Base-by-base conservation (phyloP, 1,140 invertebrate species). In the Oedothorax gibbosus region DNA sequence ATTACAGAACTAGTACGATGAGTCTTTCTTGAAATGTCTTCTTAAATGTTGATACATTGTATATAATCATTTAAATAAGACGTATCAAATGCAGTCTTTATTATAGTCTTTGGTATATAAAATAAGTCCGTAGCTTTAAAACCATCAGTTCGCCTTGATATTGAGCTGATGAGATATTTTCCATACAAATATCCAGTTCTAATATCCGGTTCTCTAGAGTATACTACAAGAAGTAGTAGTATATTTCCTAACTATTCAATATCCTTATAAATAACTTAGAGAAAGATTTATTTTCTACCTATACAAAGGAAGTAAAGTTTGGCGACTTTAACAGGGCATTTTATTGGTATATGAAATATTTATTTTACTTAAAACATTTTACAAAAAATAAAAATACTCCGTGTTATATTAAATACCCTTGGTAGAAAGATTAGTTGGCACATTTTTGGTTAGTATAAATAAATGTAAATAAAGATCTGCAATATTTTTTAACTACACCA, bases 131-230 rank as follows among this genome's bases (percentile, higher is more conserved):
- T 57, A 35, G 53, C 12, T 75, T 57, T 14, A 75, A 75, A 75
- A 75, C 51, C n/a, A 75, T 75, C 72, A 75, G 72, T 60, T 57
- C 54, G 12, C 57, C 18, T 57, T 20, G 49, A 49, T 11, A 71
- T 53, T 75, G 72, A 75, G 10, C 54, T 75, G 54, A 5, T 14
- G 15, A 7, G 21, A 56, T 75, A 75, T 15, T 62, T 62, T 62
- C 12, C 2, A 15, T 35, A 35, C 35, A 35, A 35, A 35, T 35
- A 35, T 53, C n/a, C 9, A 50, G 10, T 35, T 75, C 54, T 75
- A 75, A 75, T 57, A 35, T 75, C 72, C 68, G 35, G 54, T 7
- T 20, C 20, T n/a, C 72, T 75, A 75, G 20, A 75, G 54, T 60
- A 57, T 21, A 60, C 54, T 75, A 56, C 12, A 53, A 73, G 8